Conservation (phyloP, 2,113 vertebrate species). For the Pardalotus punctatus region DNA sequence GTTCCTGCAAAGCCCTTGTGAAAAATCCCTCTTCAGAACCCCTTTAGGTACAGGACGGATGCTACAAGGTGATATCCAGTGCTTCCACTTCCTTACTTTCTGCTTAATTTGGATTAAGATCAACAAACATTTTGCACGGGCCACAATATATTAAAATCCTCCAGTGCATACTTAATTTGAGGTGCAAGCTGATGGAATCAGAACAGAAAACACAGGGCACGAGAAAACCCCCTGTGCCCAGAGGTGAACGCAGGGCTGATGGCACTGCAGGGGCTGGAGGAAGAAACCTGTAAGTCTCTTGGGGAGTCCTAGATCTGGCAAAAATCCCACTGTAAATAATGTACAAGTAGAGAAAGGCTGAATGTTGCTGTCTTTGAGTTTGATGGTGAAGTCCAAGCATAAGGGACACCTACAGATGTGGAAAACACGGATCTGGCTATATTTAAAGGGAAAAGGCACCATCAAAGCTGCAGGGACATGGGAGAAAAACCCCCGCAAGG, state of each 20-base stretch:
- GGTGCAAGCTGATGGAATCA: background rate
- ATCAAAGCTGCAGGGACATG: background rate
- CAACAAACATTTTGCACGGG: background rate
- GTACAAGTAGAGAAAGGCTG: background rate
- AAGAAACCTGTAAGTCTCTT: background rate
- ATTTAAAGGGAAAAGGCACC: background rate
- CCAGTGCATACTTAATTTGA: background rate
- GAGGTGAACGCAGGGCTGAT: background rate
- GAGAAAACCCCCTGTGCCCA: background rate
- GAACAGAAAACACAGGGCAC: background rate
- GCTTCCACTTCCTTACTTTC: background rate
- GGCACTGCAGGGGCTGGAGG: background rate
- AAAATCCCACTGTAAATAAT: background rate
- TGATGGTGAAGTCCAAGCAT: background rate
- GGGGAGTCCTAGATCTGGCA: background rate
- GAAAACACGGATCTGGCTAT: rapidly evolving
- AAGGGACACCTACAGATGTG: rapidly evolving
- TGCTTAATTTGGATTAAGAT: background rate
- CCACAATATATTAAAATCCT: background rate
- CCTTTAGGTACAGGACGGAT: background rate
- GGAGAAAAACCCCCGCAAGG: background rate
- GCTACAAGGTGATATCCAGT: background rate
- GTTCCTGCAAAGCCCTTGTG: too few relatives aligned
- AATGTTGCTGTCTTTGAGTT: background rate
- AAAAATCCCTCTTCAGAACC: background rate